Evolutionary conservation across 53 echinoderm and acorn worm species (phyloP), one percentile per base, ranked within the genome.

Genomic region (Stichopus horrens): DNA sequence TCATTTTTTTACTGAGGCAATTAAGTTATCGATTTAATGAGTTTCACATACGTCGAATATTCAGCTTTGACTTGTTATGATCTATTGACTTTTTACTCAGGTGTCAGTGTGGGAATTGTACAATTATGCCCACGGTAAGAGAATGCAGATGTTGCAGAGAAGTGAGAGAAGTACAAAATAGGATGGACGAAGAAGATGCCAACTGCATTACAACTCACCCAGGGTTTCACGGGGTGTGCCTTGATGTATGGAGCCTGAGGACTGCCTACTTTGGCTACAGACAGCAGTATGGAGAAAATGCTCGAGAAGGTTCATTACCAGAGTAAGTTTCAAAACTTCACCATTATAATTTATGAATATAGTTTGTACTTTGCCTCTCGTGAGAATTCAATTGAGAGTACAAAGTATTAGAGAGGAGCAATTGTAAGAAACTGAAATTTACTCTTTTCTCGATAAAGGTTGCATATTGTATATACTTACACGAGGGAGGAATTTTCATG

Each of bases 311-410:
- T 7, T 21, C 5, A 5, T 23, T 76, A n/a, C 76, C 5, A 21
- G 76, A 76, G 76, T 76, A 76, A 76, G 76, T 76, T 73, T 73
- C 73, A 7, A 7, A 73, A n/a, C n/a, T n/a, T n/a, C n/a, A n/a
- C n/a, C n/a, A n/a, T n/a, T n/a, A n/a, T 14, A 65, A 65, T 9
- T 65, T 65, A 8, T 65, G 66, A 65, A 14, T 65, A 65, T 8
- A 65, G 66, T 65, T 14, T 65, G 66, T 65, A 65, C 14, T 65
- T 65, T 65, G 14, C 66, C 14, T 9, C 66, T n/a, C 66, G 14
- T 65, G 66, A 65, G 66, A 65, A 65, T 8, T 9, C 9, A 65
- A 65, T 65, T 8, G 66, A 14, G 66, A 65, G 66, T 65, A 14
- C 66, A 65, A 65, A 65, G 9, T 65, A 8, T 65, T n/a, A n/a